phyloP scores from a whole-genome alignment of 2,888 invertebrate genomes.

The Pyralis farinalis region DNA sequence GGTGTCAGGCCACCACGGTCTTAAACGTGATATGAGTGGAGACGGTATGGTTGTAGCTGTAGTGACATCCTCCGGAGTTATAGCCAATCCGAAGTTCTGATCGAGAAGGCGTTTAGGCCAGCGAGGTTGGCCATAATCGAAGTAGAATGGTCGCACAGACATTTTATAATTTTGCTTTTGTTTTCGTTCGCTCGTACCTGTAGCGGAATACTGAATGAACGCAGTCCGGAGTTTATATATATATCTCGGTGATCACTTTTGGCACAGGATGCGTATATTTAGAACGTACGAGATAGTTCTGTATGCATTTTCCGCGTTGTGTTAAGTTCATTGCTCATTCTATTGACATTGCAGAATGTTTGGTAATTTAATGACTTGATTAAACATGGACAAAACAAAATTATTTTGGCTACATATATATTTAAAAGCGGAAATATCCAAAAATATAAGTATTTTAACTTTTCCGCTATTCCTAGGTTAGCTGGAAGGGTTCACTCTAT shows the following conservation, averaged over 20 bases:
- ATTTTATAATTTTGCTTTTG: constrained; percentile 27
- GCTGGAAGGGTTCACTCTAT: too few species aligned
- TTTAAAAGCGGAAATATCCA: too few species aligned
- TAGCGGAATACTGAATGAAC: constrained; percentile 3
- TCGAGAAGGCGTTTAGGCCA: constrained; percentile 63
- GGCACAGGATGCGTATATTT: neutral
- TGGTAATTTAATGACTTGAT: too few species aligned
- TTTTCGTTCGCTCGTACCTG: neutral
- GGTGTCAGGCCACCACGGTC: constrained; percentile 64
- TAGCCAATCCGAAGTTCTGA: constrained; percentile 63
- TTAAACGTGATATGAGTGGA: constrained; percentile 34
- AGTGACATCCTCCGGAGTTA: constrained; percentile 61
- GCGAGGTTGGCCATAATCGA: constrained; percentile 51
- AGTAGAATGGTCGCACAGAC: constrained; percentile 56
- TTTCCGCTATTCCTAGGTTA: too few species aligned
- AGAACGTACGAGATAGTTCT: constrained; percentile 5
- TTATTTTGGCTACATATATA: too few species aligned
- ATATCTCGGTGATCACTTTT: neutral
- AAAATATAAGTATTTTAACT: too few species aligned
- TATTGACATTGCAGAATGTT: too few species aligned
- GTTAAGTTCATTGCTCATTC: constrained; percentile 3
- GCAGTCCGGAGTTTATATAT: constrained; percentile 8
- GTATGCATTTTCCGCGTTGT: constrained; percentile 1
- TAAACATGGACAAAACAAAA: too few species aligned
- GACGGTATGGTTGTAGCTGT: constrained; percentile 42